Evolutionary conservation across 2,113 vertebrate species (phyloP).

Genomic region (Ursus arctos): DNA sequence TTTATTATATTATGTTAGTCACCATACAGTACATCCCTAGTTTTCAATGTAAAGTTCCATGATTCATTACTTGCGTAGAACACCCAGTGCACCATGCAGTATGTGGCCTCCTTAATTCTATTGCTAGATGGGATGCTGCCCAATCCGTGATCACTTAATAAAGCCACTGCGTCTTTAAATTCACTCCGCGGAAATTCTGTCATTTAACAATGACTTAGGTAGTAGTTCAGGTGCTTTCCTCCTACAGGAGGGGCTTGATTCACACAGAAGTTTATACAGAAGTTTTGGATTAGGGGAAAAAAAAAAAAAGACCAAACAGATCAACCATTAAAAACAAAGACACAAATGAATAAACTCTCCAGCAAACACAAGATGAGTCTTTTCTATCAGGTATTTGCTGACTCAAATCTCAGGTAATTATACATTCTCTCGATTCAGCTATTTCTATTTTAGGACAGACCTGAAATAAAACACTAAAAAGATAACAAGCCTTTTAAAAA

Average conservation of each 20-base stretch:
- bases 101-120: neutral
- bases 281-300: neutral
- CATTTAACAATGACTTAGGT: neutral
- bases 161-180: neutral
- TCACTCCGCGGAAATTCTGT: neutral
- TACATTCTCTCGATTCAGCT: conserved; percentile 40
- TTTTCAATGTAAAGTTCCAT: too few species aligned
- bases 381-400: conserved; percentile 9
- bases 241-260: neutral
- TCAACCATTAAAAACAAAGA: neutral
- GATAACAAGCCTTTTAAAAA: neutral
- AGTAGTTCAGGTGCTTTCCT: neutral
- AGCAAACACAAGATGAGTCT: neutral
- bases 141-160: neutral
- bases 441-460: conserved; percentile 53
- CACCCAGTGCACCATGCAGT: too few species aligned
- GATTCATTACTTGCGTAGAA: too few species aligned
- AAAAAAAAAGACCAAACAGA: neutral
- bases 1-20: too few species aligned
- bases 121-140: neutral
- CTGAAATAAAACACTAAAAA: neutral
- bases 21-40: too few species aligned
- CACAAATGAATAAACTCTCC: neutral
- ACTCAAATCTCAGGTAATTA: neutral
- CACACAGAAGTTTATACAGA: neutral